phyloP scores from a whole-genome alignment of 2,888 invertebrate species.

The Campopleginae sp. region DNA sequence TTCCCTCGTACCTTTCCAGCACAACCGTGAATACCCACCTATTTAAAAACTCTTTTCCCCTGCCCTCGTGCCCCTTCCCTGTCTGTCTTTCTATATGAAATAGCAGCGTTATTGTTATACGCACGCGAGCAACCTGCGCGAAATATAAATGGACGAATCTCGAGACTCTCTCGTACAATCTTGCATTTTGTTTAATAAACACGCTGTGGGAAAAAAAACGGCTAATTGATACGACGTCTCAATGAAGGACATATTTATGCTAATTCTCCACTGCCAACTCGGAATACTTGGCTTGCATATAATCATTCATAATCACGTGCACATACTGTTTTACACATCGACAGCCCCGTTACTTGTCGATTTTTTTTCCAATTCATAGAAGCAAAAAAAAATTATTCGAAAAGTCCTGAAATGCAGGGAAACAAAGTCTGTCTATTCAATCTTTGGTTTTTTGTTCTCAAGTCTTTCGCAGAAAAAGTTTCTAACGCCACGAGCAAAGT shows the following conservation, averaged over 20 bases:
- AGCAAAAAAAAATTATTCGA: not conserved
- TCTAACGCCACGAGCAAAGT: not conserved
- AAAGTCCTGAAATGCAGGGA: too few species aligned
- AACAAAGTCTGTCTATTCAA: not conserved
- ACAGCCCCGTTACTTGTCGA: not conserved
- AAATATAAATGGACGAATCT: constrained; percentile 56
- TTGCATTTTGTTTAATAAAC: constrained; percentile 40
- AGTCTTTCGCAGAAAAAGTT: not conserved
- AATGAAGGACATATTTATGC: constrained; percentile 38
- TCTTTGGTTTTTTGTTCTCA: not conserved
- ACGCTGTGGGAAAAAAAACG: constrained; percentile 24
- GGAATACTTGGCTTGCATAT: constrained; percentile 3
- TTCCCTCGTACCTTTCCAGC: constrained; percentile 16
- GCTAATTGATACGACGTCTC: constrained; percentile 41
- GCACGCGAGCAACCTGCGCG: constrained; percentile 47
- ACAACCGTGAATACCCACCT: constrained; percentile 41
- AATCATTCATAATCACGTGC: not conserved
- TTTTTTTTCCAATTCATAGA: not conserved
- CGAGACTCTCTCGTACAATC: constrained; percentile 35
- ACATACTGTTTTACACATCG: not conserved
- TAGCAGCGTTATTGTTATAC: constrained; percentile 50
- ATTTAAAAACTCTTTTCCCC: constrained; percentile 52
- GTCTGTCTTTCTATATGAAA: constrained; percentile 40
- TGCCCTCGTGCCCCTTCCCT: not conserved
- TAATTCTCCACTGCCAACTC: constrained; percentile 26